Evolutionary conservation across 2,888 invertebrate species (phyloP), one percentile per base, ranked within the genome.

Genomic region (Odontocerum albicorne): DNA sequence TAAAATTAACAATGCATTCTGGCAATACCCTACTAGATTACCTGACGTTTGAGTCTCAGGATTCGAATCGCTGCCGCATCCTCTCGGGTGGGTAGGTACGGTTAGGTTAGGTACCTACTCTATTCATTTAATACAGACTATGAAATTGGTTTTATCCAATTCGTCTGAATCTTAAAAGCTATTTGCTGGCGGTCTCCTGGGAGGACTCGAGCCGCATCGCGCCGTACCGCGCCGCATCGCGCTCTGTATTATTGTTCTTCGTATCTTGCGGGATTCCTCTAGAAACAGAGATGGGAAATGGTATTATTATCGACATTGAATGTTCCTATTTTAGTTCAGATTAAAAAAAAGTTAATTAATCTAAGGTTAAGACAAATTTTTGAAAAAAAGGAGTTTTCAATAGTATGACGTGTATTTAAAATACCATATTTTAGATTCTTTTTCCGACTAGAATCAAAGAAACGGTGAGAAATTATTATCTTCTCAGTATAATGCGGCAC

Each of bases 61-160:
- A 43, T 49, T 33, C 39, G 42, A 46, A 43, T 52, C 38, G 47
- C 42, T 10, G 17, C 12, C 6, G 13, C 49, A 19, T 4, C 39
- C 47, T 33, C 32, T 16, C 20, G 21, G 15, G 15, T 21, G 13
- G 12, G 20, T 22, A n/a, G 49, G 13, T 15, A 12, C 46, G 8
- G 35, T n/a, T 13, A 15, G 35, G 12, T 8, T 16, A n/a, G 19
- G 13, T 20, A 33, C 22, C 49, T 57, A 40, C 49, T 46, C 57
- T 45, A 57, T 60, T 60, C 57, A 60, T 57, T 57, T 60, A 60
- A 57, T 60, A 60, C 57, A 56, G 57, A 54, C 57, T 60, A 60
- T 60, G 60, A 56, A 61, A 61, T 55, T 61, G 57, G 61, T 58
- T 61, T 61, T 61, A 61, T 59, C 61, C 61, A 59, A 59, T 61